These are phyloP conservation scores for Diphyllodes magnificus DNA, from an alignment of 2,113 vertebrate species.

Conservation along the genomic window DNA sequence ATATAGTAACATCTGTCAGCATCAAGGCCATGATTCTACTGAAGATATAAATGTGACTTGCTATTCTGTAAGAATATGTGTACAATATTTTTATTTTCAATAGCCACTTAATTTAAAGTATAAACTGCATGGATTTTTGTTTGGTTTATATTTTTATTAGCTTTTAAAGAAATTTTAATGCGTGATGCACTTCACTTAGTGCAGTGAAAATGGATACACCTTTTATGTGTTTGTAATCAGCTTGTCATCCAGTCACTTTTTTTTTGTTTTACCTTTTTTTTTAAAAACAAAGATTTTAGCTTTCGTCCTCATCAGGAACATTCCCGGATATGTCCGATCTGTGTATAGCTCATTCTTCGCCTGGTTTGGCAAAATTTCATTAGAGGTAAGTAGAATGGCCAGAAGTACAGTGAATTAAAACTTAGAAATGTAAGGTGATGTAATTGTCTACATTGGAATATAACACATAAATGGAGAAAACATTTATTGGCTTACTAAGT, in stretches of 20 bases:
- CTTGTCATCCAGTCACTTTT: background rate
- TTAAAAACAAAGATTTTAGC: constrained; percentile 85
- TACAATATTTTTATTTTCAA: background rate
- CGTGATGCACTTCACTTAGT: background rate
- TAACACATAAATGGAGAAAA: background rate
- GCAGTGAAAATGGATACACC: background rate
- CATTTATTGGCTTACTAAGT: background rate
- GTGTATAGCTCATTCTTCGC: constrained; percentile 97
- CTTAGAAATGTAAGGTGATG: background rate
- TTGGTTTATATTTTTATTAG: background rate
- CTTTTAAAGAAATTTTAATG: background rate
- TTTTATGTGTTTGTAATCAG: background rate
- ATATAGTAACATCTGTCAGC: background rate
- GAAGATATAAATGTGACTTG: background rate
- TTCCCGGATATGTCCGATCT: constrained; percentile 91
- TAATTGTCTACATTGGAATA: background rate
- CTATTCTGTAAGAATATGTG: background rate
- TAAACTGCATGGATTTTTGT: background rate
- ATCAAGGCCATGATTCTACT: background rate
- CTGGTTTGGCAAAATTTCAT: constrained; percentile 97
- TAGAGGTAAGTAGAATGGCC: constrained; percentile 83
- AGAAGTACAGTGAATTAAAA: background rate
- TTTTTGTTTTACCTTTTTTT: background rate
- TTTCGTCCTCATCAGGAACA: constrained; percentile 95
- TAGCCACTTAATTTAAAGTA: background rate